Percentiles rank a stretch among this genome's conserved stretches.
phyloP scores from a whole-genome alignment of 2,797 vertebrate species.

The Passerculus sandwichensis region DNA sequence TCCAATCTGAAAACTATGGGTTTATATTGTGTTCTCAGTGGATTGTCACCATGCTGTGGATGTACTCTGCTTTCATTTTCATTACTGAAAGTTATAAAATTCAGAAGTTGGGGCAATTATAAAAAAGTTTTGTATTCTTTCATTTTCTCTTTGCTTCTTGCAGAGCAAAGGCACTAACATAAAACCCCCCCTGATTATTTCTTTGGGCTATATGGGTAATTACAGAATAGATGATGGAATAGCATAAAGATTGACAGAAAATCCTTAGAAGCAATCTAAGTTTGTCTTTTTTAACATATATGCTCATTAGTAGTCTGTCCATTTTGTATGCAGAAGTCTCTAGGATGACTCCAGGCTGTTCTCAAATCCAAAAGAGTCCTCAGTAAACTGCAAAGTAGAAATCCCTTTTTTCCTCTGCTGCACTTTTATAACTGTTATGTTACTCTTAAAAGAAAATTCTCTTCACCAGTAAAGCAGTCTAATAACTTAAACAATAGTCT shows the following conservation, averaged over 20 bases:
- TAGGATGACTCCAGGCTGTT: background rate
- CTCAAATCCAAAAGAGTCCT: background rate
- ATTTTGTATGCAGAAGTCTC: background rate
- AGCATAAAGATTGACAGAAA: constrained; percentile 4
- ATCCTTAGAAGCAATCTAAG: background rate
- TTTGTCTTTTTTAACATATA: constrained; percentile 14
- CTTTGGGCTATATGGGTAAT: background rate
- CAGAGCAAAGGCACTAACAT: background rate
- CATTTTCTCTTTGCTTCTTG: background rate
- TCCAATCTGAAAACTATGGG: background rate
- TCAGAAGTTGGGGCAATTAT: background rate
- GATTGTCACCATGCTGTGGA: background rate
- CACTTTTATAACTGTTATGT: background rate
- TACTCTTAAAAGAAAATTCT: background rate
- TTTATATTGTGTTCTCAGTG: background rate
- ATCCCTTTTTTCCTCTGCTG: background rate
- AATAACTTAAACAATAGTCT: background rate
- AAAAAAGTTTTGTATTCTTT: background rate
- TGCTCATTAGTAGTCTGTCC: background rate
- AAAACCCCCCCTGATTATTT: background rate
- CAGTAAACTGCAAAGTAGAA: background rate
- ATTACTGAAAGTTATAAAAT: background rate
- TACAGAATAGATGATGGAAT: background rate
- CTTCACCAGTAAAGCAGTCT: background rate
- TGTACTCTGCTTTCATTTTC: background rate